Percentiles rank a stretch among this genome's conserved stretches.
phyloP scores from a whole-genome alignment of 1,140 invertebrate species.

The Mylabris phalerata region DNA sequence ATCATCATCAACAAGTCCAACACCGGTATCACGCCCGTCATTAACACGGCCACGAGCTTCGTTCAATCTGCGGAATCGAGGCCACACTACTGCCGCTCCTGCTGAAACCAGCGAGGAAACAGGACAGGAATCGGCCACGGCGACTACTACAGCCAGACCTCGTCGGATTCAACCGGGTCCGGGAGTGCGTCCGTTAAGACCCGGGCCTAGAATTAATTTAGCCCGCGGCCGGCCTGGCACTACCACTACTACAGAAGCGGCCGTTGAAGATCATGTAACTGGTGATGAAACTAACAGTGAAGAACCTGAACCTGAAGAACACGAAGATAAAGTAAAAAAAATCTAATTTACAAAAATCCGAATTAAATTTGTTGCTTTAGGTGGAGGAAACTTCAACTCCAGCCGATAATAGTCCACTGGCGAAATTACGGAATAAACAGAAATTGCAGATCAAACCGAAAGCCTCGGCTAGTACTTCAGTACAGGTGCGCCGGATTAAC shows the following conservation, averaged over 20 bases:
- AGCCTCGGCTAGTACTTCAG: slow-evolving; percentile 34
- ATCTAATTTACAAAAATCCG: too few species aligned
- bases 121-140: slow-evolving; percentile 19
- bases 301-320: slow-evolving; percentile 46
- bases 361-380: background rate
- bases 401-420: slow-evolving; percentile 27
- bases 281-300: slow-evolving; percentile 44
- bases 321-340: slow-evolving; percentile 29
- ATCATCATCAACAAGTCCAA: background rate
- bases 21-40: slow-evolving; percentile 18
- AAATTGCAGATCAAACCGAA: slow-evolving; percentile 26
- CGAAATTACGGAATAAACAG: slow-evolving; percentile 27
- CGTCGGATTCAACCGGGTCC: slow-evolving; percentile 32
- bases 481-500: slow-evolving; percentile 37
- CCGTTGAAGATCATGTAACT: slow-evolving; percentile 32
- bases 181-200: slow-evolving; percentile 46
- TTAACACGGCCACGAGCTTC: slow-evolving; percentile 48
- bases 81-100: slow-evolving; percentile 38
- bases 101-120: slow-evolving; percentile 17
- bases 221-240: slow-evolving; percentile 45
- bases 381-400: slow-evolving; percentile 28
- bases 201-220: slow-evolving; percentile 51
- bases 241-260: slow-evolving; percentile 42
- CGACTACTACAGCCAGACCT: slow-evolving; percentile 32
- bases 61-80: slow-evolving; percentile 48